These are phyloP conservation scores for Actenoides lindsayi DNA, from an alignment of 2,113 vertebrate genomes.

Conservation along the genomic window DNA sequence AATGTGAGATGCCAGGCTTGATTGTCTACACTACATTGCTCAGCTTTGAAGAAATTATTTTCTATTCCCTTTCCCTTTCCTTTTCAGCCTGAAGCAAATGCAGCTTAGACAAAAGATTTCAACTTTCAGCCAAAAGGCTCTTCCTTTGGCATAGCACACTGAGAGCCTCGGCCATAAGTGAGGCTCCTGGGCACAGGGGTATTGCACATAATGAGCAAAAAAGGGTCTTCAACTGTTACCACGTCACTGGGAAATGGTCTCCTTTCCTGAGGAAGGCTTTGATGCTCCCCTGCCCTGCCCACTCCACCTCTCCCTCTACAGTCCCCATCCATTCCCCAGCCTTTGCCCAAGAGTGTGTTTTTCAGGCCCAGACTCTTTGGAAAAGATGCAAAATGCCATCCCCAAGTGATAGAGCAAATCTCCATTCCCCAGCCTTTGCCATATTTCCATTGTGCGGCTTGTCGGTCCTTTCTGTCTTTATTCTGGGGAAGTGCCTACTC, in stretches of 20 bases:
- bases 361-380: not conserved
- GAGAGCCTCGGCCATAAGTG: accelerated
- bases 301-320: not conserved
- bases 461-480: not conserved
- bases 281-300: not conserved
- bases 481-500: not conserved
- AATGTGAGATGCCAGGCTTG: not conserved
- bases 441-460: not conserved
- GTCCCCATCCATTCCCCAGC: accelerated
- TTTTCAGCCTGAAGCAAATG: not conserved
- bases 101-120: not conserved
- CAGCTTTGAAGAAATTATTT: not conserved
- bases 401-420: not conserved
- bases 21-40: not conserved
- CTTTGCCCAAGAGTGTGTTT: not conserved
- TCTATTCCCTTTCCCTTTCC: not conserved
- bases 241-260: not conserved
- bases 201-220: not conserved
- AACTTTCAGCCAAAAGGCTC: not conserved
- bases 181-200: not conserved
- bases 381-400: not conserved
- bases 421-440: not conserved
- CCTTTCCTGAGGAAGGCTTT: not conserved
- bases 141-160: not conserved
- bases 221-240: not conserved